phyloP scores from a whole-genome alignment of 2,888 invertebrate genomes.

The Corythucha ciliata region DNA sequence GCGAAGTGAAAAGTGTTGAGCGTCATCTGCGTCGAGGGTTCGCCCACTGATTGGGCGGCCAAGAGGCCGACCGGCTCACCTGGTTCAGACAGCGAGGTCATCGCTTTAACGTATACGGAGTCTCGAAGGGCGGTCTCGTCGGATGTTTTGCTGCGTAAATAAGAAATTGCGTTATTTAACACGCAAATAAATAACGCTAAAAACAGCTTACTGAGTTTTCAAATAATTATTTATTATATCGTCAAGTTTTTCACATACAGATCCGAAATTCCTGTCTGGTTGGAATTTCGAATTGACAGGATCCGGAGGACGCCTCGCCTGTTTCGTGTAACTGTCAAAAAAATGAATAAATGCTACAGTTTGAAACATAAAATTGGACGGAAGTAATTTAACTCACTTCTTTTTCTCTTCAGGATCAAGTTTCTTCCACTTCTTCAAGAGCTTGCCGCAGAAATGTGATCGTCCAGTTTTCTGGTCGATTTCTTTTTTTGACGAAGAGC shows the following conservation, averaged over 20 bases:
- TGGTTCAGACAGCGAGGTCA: slow-evolving; percentile 69
- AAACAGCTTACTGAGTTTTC: slow-evolving; percentile 42
- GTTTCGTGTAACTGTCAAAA: slow-evolving; percentile 41
- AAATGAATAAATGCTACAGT: slow-evolving; percentile 19
- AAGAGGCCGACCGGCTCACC: slow-evolving; percentile 95
- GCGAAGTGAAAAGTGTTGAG: slow-evolving; percentile 99
- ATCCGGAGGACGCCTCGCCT: slow-evolving; percentile 53
- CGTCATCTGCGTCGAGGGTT: slow-evolving; percentile 99
- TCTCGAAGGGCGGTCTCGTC: slow-evolving; percentile 50
- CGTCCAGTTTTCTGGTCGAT: slow-evolving; percentile 45
- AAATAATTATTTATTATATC: slow-evolving; percentile 54
- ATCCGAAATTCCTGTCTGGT: slow-evolving; percentile 69
- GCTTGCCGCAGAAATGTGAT: slow-evolving; percentile 49
- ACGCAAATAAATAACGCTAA: too few relatives aligned
- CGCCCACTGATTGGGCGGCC: slow-evolving; percentile 96
- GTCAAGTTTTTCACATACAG: slow-evolving; percentile 73
- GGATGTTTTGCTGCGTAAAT: slow-evolving; percentile 27
- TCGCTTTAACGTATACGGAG: slow-evolving; percentile 64
- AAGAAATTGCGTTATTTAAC: too few relatives aligned
- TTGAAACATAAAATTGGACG: background rate
- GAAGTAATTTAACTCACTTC: slow-evolving; percentile 41
- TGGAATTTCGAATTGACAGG: slow-evolving; percentile 60
- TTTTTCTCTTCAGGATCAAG: slow-evolving; percentile 51
- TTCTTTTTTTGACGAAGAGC: slow-evolving; percentile 49
- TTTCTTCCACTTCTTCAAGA: slow-evolving; percentile 58